A percentile compares a stretch with the other conserved stretches of the same genome.
Evolutionary conservation across 2,888 invertebrate species (phyloP).

Genomic region (Netelia melanura): DNA sequence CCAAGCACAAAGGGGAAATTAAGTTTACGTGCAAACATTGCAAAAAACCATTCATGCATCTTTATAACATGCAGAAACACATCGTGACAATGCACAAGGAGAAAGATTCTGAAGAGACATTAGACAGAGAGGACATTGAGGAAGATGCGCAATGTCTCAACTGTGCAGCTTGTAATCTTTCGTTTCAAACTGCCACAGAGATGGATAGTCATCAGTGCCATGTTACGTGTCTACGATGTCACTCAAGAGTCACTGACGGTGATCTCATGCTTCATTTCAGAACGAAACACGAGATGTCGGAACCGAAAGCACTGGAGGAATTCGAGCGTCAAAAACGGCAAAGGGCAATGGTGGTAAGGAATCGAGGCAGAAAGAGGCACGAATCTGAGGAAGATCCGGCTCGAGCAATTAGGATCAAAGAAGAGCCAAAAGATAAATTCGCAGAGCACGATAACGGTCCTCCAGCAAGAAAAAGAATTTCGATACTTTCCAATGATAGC

Average conservation of each 20-base stretch:
- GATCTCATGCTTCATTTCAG: constrained; percentile 47
- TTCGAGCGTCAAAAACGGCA: constrained; percentile 50
- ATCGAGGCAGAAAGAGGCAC: constrained; percentile 39
- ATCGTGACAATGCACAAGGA: constrained; percentile 73
- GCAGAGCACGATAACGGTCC: constrained; percentile 24
- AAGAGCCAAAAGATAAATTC: not conserved
- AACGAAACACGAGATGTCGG: constrained; percentile 48
- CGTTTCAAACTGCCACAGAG: constrained; percentile 51
- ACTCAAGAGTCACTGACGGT: constrained; percentile 31
- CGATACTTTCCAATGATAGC: constrained; percentile 12
- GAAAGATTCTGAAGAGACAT: constrained; percentile 50
- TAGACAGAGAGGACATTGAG: constrained; percentile 46
- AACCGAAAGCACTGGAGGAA: constrained; percentile 52
- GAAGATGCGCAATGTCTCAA: constrained; percentile 44
- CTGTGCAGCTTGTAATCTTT: constrained; percentile 52
- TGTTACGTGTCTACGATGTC: constrained; percentile 50
- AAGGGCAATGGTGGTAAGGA: constrained; percentile 7
- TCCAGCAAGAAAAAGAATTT: constrained; percentile 40
- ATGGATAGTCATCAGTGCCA: constrained; percentile 61
- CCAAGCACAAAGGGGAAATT: constrained; percentile 78
- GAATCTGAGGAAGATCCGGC: not conserved
- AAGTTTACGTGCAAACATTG: constrained; percentile 78
- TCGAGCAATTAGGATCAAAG: constrained; percentile 7
- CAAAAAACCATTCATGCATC: constrained; percentile 77
- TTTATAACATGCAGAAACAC: constrained; percentile 79